Evolutionary conservation across 2,113 vertebrate species (phyloP), one percentile per base, ranked within the genome.

Genomic region (Prietella phreatophila): DNA sequence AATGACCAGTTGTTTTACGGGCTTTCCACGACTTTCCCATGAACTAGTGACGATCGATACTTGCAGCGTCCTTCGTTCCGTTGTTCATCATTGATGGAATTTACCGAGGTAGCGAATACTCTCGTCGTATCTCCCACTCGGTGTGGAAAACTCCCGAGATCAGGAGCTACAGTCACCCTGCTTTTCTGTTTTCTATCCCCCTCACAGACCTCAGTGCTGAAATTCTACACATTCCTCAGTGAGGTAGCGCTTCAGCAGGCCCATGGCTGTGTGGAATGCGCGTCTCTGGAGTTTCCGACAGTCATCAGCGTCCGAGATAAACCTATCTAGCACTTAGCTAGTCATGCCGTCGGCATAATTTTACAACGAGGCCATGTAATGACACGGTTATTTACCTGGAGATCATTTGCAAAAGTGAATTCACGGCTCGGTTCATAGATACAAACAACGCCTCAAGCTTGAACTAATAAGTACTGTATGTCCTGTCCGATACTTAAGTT

Each of bases 191-290:
- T 27, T 20, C 55, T 22, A 4, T 13, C 9, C 7, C 83, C 30
- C 39, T 50, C 56, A 36, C 30, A 61, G 73, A 50, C 42, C 55
- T 73, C 50, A 75, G 53, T 73, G 85, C 53, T 58, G 55, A 75
- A 83, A 83, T 76, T 83, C 55, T 56, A 56, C 63, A 63, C 85
- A 81, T 86, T 81, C 79, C 33, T 69, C 53, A 73, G 14, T 33
- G 39, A 71, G 47, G 50, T 73, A n/a, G 39, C 27, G 55, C 27
- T 61, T 82, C 20, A 50, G 69, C 67, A 71, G 36, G 39, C 67
- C 55, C 36, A 42, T 75, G 42, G 25, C 20, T 27, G 53, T 19
- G 11, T 8, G 14, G 61, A 30, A 47, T 22, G 17, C 42, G 0
- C 25, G 63, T 8, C 27, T 71, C n/a, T 27, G 50, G 11, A 73